Conservation (phyloP, 2,797 vertebrate genomes). For the Passerculus sandwichensis region DNA sequence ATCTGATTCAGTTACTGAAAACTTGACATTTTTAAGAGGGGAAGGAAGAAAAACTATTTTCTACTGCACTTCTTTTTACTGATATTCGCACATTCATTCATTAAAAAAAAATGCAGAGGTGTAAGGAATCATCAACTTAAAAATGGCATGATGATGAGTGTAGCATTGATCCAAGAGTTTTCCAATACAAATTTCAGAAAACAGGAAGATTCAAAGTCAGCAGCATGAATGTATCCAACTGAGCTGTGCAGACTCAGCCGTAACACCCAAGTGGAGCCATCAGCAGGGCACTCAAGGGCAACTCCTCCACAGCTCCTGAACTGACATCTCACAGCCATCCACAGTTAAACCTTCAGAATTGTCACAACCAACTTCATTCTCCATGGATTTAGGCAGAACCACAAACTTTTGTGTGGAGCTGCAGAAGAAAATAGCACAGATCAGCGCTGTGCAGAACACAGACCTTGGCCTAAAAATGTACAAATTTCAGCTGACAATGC, state of each 20-base stretch:
- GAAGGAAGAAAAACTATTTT: background rate
- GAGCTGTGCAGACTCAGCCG: fast-evolving
- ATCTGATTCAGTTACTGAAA: background rate
- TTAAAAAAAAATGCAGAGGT: background rate
- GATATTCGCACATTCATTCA: background rate
- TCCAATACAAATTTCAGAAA: background rate
- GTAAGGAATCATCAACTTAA: background rate
- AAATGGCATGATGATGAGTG: background rate
- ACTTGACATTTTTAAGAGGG: background rate
- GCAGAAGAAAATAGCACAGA: background rate
- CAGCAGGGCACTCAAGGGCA: background rate
- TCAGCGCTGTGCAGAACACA: background rate
- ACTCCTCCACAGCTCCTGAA: background rate
- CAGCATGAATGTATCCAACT: background rate
- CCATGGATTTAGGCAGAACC: background rate
- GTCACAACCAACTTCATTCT: background rate
- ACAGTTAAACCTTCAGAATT: background rate
- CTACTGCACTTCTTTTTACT: background rate
- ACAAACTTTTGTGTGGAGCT: background rate
- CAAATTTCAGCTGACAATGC: background rate
- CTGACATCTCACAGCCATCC: background rate
- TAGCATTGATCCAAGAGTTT: background rate
- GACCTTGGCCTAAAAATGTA: background rate
- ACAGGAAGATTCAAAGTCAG: background rate
- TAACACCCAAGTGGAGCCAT: background rate